Conservation (phyloP, 2,113 vertebrate species). For the Charadrius vociferus region DNA sequence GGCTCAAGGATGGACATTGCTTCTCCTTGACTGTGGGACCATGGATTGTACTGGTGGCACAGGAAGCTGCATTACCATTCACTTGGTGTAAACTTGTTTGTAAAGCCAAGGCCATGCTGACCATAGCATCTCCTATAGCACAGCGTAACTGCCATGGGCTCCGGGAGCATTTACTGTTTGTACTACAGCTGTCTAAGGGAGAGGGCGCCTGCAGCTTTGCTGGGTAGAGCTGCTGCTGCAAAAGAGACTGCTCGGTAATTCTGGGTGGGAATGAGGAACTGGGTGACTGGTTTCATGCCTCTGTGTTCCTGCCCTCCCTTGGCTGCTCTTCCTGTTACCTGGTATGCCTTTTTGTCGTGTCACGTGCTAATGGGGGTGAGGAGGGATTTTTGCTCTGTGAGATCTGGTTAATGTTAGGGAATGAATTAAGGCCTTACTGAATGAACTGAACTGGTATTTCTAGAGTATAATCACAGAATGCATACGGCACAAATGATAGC, state of each 20-base stretch:
- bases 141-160: background rate
- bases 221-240: background rate
- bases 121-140: accelerated
- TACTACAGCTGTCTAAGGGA: background rate
- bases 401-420: background rate
- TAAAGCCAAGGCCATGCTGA: background rate
- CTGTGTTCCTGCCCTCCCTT: background rate
- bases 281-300: background rate
- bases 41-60: background rate
- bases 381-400: background rate
- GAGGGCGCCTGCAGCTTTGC: background rate
- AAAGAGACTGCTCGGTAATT: background rate
- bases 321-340: background rate
- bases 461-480: background rate
- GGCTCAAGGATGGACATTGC: background rate
- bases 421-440: background rate
- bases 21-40: background rate
- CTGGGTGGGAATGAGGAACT: background rate
- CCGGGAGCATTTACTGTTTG: background rate
- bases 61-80: background rate
- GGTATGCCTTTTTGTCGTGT: background rate
- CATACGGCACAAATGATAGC: accelerated
- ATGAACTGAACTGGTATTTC: background rate
- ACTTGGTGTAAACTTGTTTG: background rate
- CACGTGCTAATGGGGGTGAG: background rate